phyloP scores from a whole-genome alignment of 2,888 invertebrate genomes.

The Ophonus ardosiacus region DNA sequence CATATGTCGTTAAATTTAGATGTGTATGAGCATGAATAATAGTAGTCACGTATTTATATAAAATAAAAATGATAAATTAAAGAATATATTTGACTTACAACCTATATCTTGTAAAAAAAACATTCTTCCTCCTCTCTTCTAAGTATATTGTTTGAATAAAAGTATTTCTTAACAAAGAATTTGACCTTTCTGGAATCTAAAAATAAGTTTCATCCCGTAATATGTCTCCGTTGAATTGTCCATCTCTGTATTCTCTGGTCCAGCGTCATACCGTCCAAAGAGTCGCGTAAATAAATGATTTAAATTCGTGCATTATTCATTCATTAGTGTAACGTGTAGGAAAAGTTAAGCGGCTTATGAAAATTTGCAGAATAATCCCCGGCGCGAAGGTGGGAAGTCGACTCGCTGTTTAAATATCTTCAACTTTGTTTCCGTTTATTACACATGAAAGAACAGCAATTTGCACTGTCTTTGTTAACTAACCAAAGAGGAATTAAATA shows the following conservation, averaged over 20 bases:
- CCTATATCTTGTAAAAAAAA: neutral
- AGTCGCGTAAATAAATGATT: constrained; percentile 11
- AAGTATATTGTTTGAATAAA: neutral
- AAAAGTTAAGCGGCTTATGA: constrained; percentile 47
- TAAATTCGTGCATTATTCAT: constrained; percentile 23
- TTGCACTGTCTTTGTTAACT: constrained; percentile 38
- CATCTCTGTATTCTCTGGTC: neutral
- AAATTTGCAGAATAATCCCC: constrained; percentile 26
- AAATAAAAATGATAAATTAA: too few relatives aligned
- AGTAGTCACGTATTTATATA: too few relatives aligned
- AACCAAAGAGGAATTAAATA: constrained; percentile 22
- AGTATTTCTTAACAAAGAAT: neutral
- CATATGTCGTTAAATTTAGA: too few relatives aligned
- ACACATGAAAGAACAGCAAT: constrained; percentile 52
- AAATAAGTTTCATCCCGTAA: neutral
- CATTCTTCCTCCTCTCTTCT: neutral
- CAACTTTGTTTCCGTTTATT: constrained; percentile 44
- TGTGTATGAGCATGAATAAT: too few relatives aligned
- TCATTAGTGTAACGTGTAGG: constrained; percentile 16
- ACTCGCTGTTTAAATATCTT: constrained; percentile 42
- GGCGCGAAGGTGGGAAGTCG: constrained; percentile 13
- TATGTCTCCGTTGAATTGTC: too few relatives aligned
- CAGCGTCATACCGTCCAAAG: neutral
- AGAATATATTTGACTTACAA: neutral
- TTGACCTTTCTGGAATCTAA: neutral